phyloP scores from a whole-genome alignment of 2,888 invertebrate species.

The Philereme vetulata region DNA sequence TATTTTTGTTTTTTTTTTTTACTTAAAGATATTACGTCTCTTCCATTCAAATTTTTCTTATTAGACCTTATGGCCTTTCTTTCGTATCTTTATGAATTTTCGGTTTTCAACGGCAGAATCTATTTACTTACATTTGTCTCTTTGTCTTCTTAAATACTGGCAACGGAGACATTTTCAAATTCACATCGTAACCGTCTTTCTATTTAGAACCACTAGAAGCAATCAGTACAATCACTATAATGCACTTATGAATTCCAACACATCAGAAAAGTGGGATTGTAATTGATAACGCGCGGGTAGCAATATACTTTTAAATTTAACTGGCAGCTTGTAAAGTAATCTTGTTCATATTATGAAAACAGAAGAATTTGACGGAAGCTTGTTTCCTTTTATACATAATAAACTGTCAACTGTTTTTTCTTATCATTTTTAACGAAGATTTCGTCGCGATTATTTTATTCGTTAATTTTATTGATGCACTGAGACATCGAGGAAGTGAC shows the following conservation, averaged over 20 bases:
- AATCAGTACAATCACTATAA: slow-evolving; percentile 29
- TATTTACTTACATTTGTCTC: slow-evolving; percentile 28
- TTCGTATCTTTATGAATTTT: too few relatives aligned
- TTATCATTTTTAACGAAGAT: not conserved
- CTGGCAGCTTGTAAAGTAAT: slow-evolving; percentile 22
- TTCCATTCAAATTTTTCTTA: too few relatives aligned
- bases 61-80: too few relatives aligned
- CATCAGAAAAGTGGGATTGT: slow-evolving; percentile 28
- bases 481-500: slow-evolving; percentile 47
- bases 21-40: too few relatives aligned
- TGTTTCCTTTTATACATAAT: not conserved
- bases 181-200: slow-evolving; percentile 16
- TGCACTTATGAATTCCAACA: slow-evolving; percentile 36
- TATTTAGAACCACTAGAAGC: slow-evolving; percentile 12
- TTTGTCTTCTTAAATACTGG: slow-evolving; percentile 51
- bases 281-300: slow-evolving; percentile 37
- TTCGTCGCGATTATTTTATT: not conserved
- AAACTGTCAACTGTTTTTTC: not conserved
- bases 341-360: slow-evolving; percentile 12
- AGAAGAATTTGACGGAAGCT: not conserved
- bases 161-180: slow-evolving; percentile 54
- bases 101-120: too few relatives aligned
- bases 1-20: too few relatives aligned
- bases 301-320: slow-evolving; percentile 19
- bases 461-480: slow-evolving; percentile 13